Base-by-base conservation (phyloP, 2,113 vertebrate species). In the Tympanuchus pallidicinctus region DNA sequence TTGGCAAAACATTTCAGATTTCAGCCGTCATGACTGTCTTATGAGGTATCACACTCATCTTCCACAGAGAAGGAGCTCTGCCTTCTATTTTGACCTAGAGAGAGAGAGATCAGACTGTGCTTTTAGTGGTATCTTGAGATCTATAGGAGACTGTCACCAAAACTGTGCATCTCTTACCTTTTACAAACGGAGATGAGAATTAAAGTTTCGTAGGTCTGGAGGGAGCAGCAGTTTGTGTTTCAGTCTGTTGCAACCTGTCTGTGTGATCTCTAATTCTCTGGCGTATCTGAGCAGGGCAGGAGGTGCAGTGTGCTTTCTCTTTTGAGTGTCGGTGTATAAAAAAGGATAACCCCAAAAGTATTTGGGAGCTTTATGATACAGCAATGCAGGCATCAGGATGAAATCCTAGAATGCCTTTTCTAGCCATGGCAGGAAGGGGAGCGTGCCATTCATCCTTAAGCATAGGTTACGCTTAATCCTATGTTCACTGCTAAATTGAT, bases 181-280 rank as follows among this genome's bases (percentile, higher is more conserved):
- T 88, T 85, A 52, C 86, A 89, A 92, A n/a, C 8, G 56, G 50
- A 87, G 71, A 80, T 45, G 60, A 74, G 71, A 85, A 78, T 77
- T 25, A 82, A 91, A 43, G 64, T 91, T 95, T 96, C 72, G 36
- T 36, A 64, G 65, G 74, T 63, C 72, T 89, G 69, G 64, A 63
- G 56, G 60, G 67, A 89, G 67, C 71, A 85, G 75, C 42, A 74
- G 67, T 61, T 85, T 72, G 64, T 54, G 47, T 94, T 93, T 89
- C 77, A 88, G 34, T 27, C 56, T 64, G 82, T 74, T 77, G 80
- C 47, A 36, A 47, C 65, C 56, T 60, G 24, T 69, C 21, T 32
- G 48, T 7, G 30, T 80, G 36, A 38, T 56, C 56, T 14, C 2
- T 91, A 95, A 73, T 54, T 91, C 77, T 84, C n/a, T 88, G 82